Evolutionary conservation across 2,113 vertebrate genomes (phyloP).

Genomic region (Mesoclemmys tuberculata): DNA sequence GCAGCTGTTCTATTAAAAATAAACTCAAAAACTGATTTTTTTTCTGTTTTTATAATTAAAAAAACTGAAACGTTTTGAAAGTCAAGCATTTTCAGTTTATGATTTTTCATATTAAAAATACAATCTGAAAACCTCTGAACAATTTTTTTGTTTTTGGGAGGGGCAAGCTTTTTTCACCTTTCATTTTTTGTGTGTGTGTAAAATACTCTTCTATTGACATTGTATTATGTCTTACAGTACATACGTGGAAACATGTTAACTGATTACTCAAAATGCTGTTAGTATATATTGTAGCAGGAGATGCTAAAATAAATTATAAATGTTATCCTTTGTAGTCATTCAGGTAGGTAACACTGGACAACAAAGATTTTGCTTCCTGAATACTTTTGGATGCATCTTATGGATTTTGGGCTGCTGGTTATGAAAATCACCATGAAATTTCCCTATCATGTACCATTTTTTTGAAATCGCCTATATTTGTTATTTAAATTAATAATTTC

Average conservation of each 20-base stretch:
- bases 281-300: neutral
- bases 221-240: neutral
- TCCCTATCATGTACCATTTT: too few species aligned
- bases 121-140: neutral
- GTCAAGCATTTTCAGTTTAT: neutral
- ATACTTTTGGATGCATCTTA: too few species aligned
- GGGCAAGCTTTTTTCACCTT: neutral
- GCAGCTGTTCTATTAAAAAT: neutral
- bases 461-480: too few species aligned
- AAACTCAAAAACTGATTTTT: neutral
- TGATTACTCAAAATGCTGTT: neutral
- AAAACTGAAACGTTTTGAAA: neutral
- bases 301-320: neutral
- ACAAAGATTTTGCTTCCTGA: too few species aligned
- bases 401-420: too few species aligned
- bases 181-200: neutral
- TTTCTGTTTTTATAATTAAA: neutral
- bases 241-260: neutral
- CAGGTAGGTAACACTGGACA: fast-evolving
- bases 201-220: neutral
- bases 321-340: neutral
- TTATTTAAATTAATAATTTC: too few species aligned
- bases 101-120: neutral
- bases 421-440: too few species aligned
- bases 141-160: neutral